Conservation (phyloP, 2,797 vertebrate species). For the Gastrophryne carolinensis region DNA sequence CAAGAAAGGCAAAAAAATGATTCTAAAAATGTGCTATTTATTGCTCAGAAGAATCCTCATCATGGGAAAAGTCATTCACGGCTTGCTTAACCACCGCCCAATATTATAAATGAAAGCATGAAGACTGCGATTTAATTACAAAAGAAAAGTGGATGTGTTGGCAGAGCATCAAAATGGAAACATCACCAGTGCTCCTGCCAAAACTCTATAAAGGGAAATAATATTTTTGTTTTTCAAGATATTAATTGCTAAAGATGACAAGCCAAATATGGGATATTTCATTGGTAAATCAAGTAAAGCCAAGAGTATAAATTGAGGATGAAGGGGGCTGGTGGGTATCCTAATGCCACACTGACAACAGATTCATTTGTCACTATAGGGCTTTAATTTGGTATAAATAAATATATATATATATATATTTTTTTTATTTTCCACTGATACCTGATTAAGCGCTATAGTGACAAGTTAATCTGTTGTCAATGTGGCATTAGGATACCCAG, state of each 20-base stretch:
- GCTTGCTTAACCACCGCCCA: not conserved
- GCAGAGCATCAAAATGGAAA: not conserved
- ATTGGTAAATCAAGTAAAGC: not conserved
- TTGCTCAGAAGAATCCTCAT: not conserved
- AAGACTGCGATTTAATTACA: slow-evolving; percentile 14
- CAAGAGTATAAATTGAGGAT: no score
- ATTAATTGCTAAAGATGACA: not conserved
- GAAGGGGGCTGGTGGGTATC: no score
- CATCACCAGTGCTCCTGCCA: not conserved
- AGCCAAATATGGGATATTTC: not conserved
- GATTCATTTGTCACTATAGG: not conserved
- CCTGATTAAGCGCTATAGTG: no score
- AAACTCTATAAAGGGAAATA: not conserved
- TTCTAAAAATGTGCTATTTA: no score
- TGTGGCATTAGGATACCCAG: no score
- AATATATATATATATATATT: no score
- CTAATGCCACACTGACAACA: not conserved
- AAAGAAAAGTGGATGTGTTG: slow-evolving; percentile 1
- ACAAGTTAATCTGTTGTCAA: no score
- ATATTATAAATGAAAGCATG: slow-evolving; percentile 5
- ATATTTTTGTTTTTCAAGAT: not conserved
- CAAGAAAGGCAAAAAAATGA: not conserved
- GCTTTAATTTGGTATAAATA: no score
- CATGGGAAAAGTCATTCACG: not conserved
- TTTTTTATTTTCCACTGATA: no score